A percentile compares a stretch with the other conserved stretches of the same genome.
Evolutionary conservation across 2,797 vertebrate genomes (phyloP).

Genomic region (Ptychadena robeensis): DNA sequence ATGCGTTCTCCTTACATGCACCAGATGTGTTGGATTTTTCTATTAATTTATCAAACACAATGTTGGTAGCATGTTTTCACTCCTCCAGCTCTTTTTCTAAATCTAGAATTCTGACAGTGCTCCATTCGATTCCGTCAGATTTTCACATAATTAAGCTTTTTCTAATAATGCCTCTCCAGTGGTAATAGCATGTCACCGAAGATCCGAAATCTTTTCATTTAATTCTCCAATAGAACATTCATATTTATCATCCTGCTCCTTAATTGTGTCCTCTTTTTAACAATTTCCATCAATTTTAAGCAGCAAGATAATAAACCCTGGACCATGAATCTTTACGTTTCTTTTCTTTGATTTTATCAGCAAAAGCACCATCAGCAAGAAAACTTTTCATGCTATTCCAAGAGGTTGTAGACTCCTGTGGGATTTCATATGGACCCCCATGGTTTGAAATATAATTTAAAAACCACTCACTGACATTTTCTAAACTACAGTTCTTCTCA

Average conservation of each 20-base stretch:
- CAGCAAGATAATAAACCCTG: background rate
- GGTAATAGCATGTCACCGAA: background rate
- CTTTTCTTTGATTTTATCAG: background rate
- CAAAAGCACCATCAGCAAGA: background rate
- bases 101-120: background rate
- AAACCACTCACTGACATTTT: background rate
- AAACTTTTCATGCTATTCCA: background rate
- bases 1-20: too few relatives aligned
- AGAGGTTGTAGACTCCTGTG: background rate
- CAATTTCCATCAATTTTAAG: background rate
- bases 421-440: background rate
- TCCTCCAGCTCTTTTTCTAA: slow-evolving; percentile 6
- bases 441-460: background rate
- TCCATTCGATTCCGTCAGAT: background rate
- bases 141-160: background rate
- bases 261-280: background rate
- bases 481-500: too few relatives aligned
- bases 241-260: background rate
- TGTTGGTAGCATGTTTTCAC: background rate
- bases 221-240: background rate
- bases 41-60: background rate
- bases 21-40: background rate
- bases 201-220: slow-evolving; percentile 3
- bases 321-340: background rate
- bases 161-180: background rate